phyloP scores from a whole-genome alignment of 2,113 vertebrate genomes.

The Tetraodon nigroviridis region DNA sequence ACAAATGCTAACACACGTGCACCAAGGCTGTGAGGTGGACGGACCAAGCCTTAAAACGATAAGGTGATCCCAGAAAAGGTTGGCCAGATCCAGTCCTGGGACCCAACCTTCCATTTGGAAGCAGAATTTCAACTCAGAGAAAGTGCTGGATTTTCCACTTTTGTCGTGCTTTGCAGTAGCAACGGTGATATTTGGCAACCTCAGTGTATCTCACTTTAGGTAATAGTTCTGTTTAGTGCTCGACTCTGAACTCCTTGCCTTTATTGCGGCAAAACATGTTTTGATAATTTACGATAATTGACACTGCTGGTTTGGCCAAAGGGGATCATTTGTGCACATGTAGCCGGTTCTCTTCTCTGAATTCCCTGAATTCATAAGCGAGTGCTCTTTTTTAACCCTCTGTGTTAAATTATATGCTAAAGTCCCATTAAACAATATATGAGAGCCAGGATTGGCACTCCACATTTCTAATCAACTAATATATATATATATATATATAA shows the following conservation, averaged over 20 bases:
- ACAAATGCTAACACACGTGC: conserved; percentile 22
- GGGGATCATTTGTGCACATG: conserved; percentile 54
- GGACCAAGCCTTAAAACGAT: conserved; percentile 2
- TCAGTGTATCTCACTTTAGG: conserved; percentile 48
- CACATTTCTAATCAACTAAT: conserved; percentile 42
- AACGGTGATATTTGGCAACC: conserved; percentile 55
- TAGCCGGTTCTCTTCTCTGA: conserved; percentile 32
- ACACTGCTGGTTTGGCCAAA: conserved; percentile 46
- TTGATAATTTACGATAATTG: conserved; percentile 35
- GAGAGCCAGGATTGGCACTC: conserved; percentile 45
- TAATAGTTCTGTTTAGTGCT: conserved; percentile 28
- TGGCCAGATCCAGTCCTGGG: conserved; percentile 29
- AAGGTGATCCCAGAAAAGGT: conserved; percentile 3
- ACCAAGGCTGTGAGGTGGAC: not conserved
- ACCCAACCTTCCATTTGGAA: conserved; percentile 25
- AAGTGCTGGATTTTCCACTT: conserved; percentile 36
- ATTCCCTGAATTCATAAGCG: conserved; percentile 76
- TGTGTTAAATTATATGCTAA: conserved; percentile 2
- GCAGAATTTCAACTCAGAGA: conserved; percentile 28
- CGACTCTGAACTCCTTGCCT: conserved; percentile 11
- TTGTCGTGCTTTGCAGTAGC: conserved; percentile 33
- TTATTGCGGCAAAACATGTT: conserved; percentile 18
- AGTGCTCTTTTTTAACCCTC: conserved; percentile 43
- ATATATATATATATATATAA: conserved; percentile 41
- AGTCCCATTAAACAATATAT: conserved; percentile 20